These are phyloP conservation scores for Syngnathus floridae DNA, from an alignment of 2,113 vertebrate genomes.

Conservation along the genomic window DNA sequence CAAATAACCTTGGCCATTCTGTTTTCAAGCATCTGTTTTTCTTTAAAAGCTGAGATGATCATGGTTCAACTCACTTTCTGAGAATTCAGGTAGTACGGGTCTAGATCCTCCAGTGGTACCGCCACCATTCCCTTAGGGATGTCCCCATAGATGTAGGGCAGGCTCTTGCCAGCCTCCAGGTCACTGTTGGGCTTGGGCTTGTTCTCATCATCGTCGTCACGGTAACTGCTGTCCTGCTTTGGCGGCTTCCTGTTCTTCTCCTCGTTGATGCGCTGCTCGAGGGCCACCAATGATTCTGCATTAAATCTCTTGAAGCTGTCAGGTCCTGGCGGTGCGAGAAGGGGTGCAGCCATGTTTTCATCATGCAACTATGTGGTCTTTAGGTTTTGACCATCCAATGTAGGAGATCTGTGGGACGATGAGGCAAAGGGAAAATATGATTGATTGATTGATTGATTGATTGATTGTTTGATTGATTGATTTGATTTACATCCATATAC, in stretches of 20 bases:
- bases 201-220: constrained; percentile 92
- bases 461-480: too few species aligned
- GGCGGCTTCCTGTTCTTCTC: constrained; percentile 90
- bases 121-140: constrained; percentile 83
- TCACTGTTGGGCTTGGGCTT: constrained; percentile 93
- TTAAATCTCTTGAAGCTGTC: constrained; percentile 94
- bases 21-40: not conserved
- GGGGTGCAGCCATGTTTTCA: constrained; percentile 99
- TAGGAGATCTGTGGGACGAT: constrained; percentile 72
- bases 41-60: not conserved
- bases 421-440: not conserved
- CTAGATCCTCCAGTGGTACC: constrained; percentile 94
- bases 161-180: constrained; percentile 91
- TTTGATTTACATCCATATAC: too few species aligned
- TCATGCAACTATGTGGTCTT: constrained; percentile 92
- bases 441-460: not conserved
- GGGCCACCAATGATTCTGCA: constrained; percentile 84
- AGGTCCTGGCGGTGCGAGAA: constrained; percentile 97
- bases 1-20: not conserved
- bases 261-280: constrained; percentile 90
- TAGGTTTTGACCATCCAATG: constrained; percentile 77
- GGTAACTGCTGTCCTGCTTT: constrained; percentile 94
- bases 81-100: constrained; percentile 90
- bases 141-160: constrained; percentile 98
- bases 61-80: constrained; percentile 86